Conservation (phyloP, 35 echinoderm and acorn worm species). For the Diadema setosum region DNA sequence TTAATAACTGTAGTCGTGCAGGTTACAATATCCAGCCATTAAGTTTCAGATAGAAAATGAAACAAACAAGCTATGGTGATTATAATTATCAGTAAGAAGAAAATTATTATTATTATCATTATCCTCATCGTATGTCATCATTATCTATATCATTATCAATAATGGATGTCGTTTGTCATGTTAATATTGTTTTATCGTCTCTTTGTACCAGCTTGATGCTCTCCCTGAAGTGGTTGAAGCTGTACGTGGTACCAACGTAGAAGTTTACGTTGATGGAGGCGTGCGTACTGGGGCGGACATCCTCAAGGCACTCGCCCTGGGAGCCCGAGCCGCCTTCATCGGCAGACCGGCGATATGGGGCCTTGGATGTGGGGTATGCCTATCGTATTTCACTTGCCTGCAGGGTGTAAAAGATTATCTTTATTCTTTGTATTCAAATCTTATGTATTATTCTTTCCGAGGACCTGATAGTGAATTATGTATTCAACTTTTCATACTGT, state of each 20-base stretch:
- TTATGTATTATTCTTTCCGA: background rate
- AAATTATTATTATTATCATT: too few species aligned
- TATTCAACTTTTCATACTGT: background rate
- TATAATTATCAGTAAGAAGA: too few species aligned
- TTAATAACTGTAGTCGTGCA: too few species aligned
- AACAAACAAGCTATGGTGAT: too few species aligned
- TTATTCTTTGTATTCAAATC: background rate
- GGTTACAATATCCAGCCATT: too few species aligned
- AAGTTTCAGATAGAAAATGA: too few species aligned
- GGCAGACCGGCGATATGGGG: conserved; percentile 31
- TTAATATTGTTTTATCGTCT: too few species aligned
- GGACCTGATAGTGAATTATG: background rate
- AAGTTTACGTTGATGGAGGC: conserved; percentile 14
- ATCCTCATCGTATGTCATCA: too few species aligned
- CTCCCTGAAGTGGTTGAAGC: conserved; percentile 37
- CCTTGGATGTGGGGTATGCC: conserved; percentile 26
- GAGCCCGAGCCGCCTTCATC: conserved; percentile 37
- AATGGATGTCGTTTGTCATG: too few species aligned
- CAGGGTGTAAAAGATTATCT: background rate
- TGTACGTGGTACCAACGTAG: background rate
- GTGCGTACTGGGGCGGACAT: conserved; percentile 21
- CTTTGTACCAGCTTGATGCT: conserved; percentile 34
- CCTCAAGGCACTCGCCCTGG: conserved; percentile 35
- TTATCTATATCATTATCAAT: too few species aligned
- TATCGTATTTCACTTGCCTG: background rate